Percentiles rank a stretch among this genome's conserved stretches.
phyloP scores from a whole-genome alignment of 2,797 vertebrate genomes.

The Notolabrus celidotus region DNA sequence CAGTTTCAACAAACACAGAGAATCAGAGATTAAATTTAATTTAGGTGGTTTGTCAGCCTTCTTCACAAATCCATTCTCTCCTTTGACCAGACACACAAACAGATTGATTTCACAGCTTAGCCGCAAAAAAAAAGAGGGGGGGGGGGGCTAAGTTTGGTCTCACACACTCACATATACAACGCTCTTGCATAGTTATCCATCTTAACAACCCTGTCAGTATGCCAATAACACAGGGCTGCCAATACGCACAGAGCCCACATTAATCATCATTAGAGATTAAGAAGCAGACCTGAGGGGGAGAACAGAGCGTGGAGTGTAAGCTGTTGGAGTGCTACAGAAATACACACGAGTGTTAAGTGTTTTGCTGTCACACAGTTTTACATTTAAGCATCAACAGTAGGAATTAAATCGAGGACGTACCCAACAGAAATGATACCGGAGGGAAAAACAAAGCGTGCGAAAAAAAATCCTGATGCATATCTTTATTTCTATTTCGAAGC shows the following conservation, averaged over 20 bases:
- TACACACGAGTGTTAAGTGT: conserved; percentile 28
- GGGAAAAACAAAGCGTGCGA: no score
- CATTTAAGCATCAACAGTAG: background rate
- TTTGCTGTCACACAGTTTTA: conserved; percentile 24
- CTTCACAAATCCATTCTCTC: conserved; percentile 69
- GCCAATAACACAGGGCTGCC: conserved; percentile 79
- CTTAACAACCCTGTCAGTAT: conserved; percentile 78
- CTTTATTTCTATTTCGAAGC: no score
- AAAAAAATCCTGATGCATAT: no score
- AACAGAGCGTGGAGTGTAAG: conserved; percentile 46
- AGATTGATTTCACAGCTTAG: conserved; percentile 70
- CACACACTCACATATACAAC: conserved; percentile 43
- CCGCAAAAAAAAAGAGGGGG: conserved; percentile 22
- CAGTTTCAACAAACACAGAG: conserved; percentile 41
- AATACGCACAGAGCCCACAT: conserved; percentile 74
- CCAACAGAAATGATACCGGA: background rate
- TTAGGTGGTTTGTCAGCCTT: conserved; percentile 65
- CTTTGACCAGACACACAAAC: conserved; percentile 69
- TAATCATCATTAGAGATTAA: conserved; percentile 84
- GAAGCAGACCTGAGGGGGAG: conserved; percentile 59
- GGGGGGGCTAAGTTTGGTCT: background rate
- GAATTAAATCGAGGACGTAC: background rate
- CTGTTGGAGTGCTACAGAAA: conserved; percentile 40
- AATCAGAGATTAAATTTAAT: conserved; percentile 55
- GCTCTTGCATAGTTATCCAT: conserved; percentile 77